Percentiles rank a stretch among this genome's conserved stretches.
phyloP scores from a whole-genome alignment of 1,140 invertebrate genomes.

The Diorhabda sublineata region DNA sequence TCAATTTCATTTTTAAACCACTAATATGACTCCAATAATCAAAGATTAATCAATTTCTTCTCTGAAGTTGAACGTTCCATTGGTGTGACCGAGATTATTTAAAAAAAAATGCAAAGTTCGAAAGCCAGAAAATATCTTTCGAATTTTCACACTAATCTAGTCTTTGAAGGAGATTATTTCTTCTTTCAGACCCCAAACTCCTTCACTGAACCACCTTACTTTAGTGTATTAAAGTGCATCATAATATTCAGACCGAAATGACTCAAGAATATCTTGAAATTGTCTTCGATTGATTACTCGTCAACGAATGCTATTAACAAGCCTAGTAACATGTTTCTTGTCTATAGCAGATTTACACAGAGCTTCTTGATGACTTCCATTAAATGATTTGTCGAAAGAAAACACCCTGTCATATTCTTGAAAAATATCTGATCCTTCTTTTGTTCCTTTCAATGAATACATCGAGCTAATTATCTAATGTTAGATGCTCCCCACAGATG shows the following conservation, averaged over 20 bases:
- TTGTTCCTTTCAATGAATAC: background rate
- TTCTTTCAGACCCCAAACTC: background rate
- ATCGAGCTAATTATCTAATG: background rate
- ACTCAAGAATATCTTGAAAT: background rate
- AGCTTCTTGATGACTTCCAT: background rate
- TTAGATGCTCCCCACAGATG: no score
- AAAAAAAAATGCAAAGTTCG: background rate
- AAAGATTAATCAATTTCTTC: background rate
- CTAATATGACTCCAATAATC: background rate
- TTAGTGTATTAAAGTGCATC: background rate
- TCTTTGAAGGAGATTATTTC: background rate
- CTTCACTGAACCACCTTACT: background rate
- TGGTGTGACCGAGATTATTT: background rate
- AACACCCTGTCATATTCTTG: background rate
- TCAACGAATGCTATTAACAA: background rate
- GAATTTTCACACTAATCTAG: no score
- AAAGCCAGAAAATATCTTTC: background rate
- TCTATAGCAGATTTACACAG: slow-evolving; percentile 1
- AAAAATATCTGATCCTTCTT: background rate
- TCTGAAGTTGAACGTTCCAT: background rate
- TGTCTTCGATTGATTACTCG: background rate
- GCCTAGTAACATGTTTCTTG: background rate
- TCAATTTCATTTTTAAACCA: background rate
- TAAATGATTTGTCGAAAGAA: background rate
- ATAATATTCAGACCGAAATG: no score